phyloP scores from a whole-genome alignment of 2,888 invertebrate genomes.

The Spodoptera littoralis region DNA sequence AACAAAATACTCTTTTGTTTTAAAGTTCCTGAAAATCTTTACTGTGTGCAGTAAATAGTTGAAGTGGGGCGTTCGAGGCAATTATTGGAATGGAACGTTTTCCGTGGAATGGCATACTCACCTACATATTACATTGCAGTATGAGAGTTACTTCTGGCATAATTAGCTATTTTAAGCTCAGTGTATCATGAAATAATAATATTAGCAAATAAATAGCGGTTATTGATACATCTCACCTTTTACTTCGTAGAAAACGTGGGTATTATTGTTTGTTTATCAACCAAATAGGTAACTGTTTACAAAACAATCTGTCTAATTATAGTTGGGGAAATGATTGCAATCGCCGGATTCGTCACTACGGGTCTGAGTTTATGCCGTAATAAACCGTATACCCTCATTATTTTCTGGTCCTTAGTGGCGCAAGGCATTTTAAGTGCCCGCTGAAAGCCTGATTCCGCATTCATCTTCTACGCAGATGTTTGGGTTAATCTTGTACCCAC shows the following conservation, averaged over 20 bases:
- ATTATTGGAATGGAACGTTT: constrained; percentile 24
- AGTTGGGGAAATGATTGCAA: background rate
- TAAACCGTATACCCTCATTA: background rate
- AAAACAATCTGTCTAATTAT: background rate
- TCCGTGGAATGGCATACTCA: constrained; percentile 1
- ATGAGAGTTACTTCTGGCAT: constrained; percentile 7
- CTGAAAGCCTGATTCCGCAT: background rate
- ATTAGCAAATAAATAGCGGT: background rate
- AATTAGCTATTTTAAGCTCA: constrained; percentile 9
- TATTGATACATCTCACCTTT: background rate
- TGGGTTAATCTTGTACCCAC: background rate
- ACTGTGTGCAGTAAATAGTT: constrained; percentile 16
- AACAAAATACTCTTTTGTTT: constrained; percentile 5
- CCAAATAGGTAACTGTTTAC: too few relatives aligned
- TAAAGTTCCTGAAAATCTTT: constrained; percentile 14
- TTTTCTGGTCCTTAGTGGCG: background rate
- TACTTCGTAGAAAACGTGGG: too few relatives aligned
- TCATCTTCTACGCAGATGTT: background rate
- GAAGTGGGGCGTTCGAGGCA: constrained; percentile 11
- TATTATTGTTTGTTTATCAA: too few relatives aligned
- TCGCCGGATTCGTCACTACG: background rate
- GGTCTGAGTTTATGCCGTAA: background rate
- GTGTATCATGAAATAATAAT: too few relatives aligned
- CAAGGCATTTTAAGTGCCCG: background rate
- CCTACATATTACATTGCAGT: constrained; percentile 2